A percentile compares a stretch with the other conserved stretches of the same genome.
phyloP scores from a whole-genome alignment of 2,113 vertebrate genomes.

The Microcebus ravelobensis region DNA sequence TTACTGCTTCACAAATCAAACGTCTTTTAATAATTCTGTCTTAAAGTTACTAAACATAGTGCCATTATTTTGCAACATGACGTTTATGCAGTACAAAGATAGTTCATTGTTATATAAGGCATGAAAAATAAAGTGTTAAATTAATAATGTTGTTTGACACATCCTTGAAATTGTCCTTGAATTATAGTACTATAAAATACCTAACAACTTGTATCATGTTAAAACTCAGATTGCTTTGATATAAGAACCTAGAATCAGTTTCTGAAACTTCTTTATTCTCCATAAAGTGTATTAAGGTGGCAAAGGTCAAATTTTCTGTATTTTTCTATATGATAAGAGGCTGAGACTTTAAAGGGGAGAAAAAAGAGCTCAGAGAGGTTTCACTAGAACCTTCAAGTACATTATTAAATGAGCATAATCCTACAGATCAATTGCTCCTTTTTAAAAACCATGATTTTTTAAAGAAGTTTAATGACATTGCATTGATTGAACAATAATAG shows the following conservation, averaged over 20 bases:
- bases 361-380: neutral
- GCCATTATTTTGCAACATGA: slow-evolving; percentile 63
- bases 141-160: slow-evolving; percentile 54
- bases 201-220: slow-evolving; percentile 52
- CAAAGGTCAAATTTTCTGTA: neutral
- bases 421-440: neutral
- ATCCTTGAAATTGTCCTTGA: slow-evolving; percentile 54
- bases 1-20: slow-evolving; percentile 71
- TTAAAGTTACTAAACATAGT: slow-evolving; percentile 61
- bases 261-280: slow-evolving; percentile 26
- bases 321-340: slow-evolving; percentile 32
- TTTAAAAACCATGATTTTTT: neutral
- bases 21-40: slow-evolving; percentile 70
- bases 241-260: slow-evolving; percentile 15
- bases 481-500: slow-evolving; percentile 33
- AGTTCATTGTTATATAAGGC: neutral
- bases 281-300: neutral
- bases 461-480: slow-evolving; percentile 43
- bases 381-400: slow-evolving; percentile 24
- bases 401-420: neutral
- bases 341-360: neutral
- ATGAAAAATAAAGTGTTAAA: slow-evolving; percentile 62
- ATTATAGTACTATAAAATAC: slow-evolving; percentile 62
- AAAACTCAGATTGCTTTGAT: slow-evolving; percentile 47
- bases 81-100: slow-evolving; percentile 52